These are phyloP conservation scores for Malaclemys terrapin DNA, from an alignment of 2,113 vertebrate species.

Conservation along the genomic window DNA sequence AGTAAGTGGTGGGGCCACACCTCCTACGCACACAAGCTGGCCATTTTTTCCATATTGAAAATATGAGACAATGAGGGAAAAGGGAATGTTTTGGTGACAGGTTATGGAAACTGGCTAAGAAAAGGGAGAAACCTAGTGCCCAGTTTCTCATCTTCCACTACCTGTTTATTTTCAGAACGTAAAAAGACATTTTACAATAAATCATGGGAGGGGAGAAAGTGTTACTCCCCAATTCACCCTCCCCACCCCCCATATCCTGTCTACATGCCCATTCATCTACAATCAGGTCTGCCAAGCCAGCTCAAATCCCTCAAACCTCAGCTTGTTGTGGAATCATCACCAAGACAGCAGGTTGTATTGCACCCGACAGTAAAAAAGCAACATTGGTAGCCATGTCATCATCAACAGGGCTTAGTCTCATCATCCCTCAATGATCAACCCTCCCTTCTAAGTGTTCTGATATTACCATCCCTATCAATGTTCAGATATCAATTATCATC, in stretches of 20 bases:
- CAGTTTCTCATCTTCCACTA: neutral
- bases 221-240: neutral
- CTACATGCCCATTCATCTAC: neutral
- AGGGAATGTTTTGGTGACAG: neutral
- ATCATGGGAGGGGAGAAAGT: neutral
- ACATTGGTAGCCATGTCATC: neutral
- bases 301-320: neutral
- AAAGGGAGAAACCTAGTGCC: neutral
- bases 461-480: neutral
- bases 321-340: neutral
- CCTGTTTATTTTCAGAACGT: neutral
- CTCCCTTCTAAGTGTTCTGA: neutral
- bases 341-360: neutral
- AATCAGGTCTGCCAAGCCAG: neutral
- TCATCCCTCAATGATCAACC: neutral
- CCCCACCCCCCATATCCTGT: fast-evolving
- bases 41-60: neutral
- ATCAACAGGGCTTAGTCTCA: neutral
- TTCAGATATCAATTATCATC: neutral
- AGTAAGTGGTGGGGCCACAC: neutral
- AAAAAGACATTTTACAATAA: neutral
- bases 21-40: neutral
- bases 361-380: neutral
- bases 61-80: neutral
- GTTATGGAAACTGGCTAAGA: neutral